A percentile compares a stretch with the other conserved stretches of the same genome.
Conservation (phyloP, 2,888 invertebrate genomes). For the Resseliella maxima region DNA sequence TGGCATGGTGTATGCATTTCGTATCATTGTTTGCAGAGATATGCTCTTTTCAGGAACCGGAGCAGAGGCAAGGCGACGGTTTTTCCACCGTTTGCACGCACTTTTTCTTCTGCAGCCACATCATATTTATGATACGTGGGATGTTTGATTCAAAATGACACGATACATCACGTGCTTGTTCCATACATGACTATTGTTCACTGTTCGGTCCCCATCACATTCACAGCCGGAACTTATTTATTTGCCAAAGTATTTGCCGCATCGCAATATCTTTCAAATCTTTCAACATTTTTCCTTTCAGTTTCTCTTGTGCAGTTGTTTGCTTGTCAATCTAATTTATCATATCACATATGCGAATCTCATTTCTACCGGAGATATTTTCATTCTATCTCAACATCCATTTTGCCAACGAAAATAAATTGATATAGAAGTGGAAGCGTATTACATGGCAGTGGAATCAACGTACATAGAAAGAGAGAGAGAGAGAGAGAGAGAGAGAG, state of each 20-base stretch:
- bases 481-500: background rate
- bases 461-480: background rate
- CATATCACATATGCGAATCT: constrained; percentile 27
- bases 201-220: background rate
- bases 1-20: background rate
- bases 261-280: background rate
- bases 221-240: background rate
- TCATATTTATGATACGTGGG: background rate
- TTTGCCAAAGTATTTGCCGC: background rate
- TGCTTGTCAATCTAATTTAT: constrained; percentile 33
- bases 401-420: background rate
- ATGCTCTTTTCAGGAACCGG: too few species aligned
- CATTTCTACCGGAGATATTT: background rate
- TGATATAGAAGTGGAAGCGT: background rate
- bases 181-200: background rate
- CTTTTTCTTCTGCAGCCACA: background rate
- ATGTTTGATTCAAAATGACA: constrained; percentile 14
- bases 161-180: background rate
- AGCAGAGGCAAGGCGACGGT: too few species aligned
- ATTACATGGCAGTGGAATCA: background rate
- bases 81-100: background rate
- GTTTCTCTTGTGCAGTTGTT: background rate
- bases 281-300: background rate
- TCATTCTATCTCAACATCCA: background rate
- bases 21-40: background rate